Evolutionary conservation across 2,888 invertebrate genomes (phyloP).

Genomic region (Ormyrus thymus): DNA sequence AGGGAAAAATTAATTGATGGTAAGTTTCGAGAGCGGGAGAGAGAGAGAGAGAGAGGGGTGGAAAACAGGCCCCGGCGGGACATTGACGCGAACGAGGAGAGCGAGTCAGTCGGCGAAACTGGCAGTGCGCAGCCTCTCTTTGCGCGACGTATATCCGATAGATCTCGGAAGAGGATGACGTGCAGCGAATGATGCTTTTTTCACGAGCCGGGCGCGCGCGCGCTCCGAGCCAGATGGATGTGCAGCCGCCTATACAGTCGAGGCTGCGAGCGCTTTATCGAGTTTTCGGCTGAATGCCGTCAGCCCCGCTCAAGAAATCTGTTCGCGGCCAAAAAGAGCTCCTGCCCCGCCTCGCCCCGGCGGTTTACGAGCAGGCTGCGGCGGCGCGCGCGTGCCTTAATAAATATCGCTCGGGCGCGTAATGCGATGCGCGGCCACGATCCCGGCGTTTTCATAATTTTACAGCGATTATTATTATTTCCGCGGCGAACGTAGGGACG

Average conservation of each 20-base stretch:
- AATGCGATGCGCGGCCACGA: not conserved
- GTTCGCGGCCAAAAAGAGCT: constrained; percentile 7
- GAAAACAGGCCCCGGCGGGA: not conserved
- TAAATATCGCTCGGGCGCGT: not conserved
- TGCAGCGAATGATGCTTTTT: constrained; percentile 55
- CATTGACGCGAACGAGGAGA: not conserved
- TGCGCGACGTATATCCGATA: constrained; percentile 58
- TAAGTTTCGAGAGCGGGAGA: not conserved
- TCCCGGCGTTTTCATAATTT: constrained; percentile 37
- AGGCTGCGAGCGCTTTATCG: too few relatives aligned
- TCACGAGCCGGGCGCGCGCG: not conserved
- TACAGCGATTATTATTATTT: constrained; percentile 27
- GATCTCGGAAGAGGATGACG: constrained; percentile 58
- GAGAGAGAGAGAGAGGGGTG: not conserved
- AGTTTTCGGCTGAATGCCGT: constrained; percentile 30
- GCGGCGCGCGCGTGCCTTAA: not conserved
- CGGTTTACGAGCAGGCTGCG: not conserved
- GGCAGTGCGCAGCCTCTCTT: not conserved
- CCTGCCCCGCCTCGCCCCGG: not conserved
- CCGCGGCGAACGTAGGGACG: constrained; percentile 6
- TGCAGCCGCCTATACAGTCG: not conserved
- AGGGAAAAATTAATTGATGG: constrained; percentile 44
- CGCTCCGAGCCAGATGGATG: constrained; percentile 20
- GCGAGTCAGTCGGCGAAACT: not conserved
- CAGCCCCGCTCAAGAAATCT: too few relatives aligned